Conservation (phyloP, 2,797 vertebrate species). For the Emydoidea blandingii region DNA sequence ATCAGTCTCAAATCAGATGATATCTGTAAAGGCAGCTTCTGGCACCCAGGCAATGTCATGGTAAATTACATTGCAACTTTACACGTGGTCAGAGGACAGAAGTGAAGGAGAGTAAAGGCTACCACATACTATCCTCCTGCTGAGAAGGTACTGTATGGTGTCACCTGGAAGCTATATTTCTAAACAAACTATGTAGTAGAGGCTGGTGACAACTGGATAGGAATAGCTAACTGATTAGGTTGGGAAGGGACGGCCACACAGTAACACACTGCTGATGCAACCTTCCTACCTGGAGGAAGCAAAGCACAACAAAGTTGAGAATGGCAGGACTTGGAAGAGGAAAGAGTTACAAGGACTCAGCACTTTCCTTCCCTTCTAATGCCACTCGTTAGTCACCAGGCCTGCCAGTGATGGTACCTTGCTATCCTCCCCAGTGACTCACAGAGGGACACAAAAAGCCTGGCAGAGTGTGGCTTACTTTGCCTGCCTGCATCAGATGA, state of each 20-base stretch:
- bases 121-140: neutral
- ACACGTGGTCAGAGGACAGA: rapidly evolving
- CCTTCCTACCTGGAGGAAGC: neutral
- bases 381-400: too few relatives aligned
- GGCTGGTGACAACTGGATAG: neutral
- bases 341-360: neutral
- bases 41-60: neutral
- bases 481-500: neutral
- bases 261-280: neutral
- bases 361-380: neutral
- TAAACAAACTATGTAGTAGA: neutral
- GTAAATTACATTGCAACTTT: rapidly evolving
- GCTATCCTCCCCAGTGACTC: neutral
- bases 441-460: neutral
- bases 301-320: neutral
- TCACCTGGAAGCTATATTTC: neutral
- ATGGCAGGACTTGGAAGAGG: neutral
- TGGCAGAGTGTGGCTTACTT: neutral
- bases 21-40: rapidly evolving
- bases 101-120: neutral
- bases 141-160: neutral
- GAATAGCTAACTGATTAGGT: neutral
- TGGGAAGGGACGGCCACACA: neutral
- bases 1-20: neutral
- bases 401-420: neutral